phyloP scores from a whole-genome alignment of 2,888 invertebrate species.

The Cylloceria caligata region DNA sequence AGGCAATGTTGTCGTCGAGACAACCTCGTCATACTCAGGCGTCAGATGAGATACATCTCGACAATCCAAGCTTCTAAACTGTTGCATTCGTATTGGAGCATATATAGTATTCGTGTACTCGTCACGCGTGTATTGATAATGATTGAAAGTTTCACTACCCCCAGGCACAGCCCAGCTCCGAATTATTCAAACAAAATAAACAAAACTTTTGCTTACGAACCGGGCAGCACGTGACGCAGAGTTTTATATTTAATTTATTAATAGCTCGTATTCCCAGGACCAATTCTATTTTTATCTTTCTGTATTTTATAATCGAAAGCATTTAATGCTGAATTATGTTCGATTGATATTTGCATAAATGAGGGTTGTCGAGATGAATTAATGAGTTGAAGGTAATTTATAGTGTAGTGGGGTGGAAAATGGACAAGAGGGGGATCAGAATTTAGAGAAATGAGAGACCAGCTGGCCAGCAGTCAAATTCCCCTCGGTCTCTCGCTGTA shows the following conservation, averaged over 20 bases:
- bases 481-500: conserved; percentile 16
- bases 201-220: conserved; percentile 36
- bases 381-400: conserved; percentile 56
- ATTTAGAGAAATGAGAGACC: conserved; percentile 22
- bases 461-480: conserved; percentile 40
- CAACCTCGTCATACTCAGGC: conserved; percentile 4
- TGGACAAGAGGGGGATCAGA: not conserved
- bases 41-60: not conserved
- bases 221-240: conserved; percentile 41
- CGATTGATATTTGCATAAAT: conserved; percentile 18
- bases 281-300: conserved; percentile 2
- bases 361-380: conserved; percentile 43
- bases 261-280: conserved; percentile 37
- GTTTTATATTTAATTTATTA: conserved; percentile 57
- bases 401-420: not conserved
- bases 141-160: conserved; percentile 34
- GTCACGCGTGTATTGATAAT: not conserved
- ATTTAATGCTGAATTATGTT: conserved; percentile 17
- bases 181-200: conserved; percentile 56
- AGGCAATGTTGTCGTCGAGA: not conserved
- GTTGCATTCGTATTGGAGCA: not conserved
- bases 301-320: not conserved
- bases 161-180: not conserved
- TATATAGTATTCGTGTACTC: conserved; percentile 4
- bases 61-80: not conserved